These are phyloP conservation scores for Tetraneura akinire DNA, from an alignment of 1,140 invertebrate species.

Conservation along the genomic window DNA sequence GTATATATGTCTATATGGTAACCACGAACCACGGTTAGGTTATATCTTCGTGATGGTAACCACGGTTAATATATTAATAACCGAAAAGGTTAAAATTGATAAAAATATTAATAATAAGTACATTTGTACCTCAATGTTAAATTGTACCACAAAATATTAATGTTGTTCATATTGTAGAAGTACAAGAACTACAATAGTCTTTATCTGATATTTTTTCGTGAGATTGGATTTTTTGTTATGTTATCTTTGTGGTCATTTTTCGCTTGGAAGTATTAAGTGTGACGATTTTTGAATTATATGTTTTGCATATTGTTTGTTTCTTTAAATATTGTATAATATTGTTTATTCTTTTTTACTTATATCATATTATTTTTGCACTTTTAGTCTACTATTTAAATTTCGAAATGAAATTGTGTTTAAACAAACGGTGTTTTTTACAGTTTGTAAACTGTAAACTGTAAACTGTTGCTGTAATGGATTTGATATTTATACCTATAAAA, in stretches of 20 bases:
- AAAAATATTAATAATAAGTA: too few species aligned
- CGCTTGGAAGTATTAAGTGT: not conserved
- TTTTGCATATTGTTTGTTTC: not conserved
- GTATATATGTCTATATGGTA: too few species aligned
- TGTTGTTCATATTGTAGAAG: too few species aligned
- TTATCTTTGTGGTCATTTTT: constrained; percentile 38
- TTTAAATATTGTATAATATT: not conserved
- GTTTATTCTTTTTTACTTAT: not conserved
- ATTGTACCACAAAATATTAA: too few species aligned
- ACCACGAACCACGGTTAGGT: too few species aligned
- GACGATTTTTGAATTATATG: constrained; percentile 20
- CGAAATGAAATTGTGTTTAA: not conserved
- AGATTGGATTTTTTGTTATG: constrained; percentile 24
- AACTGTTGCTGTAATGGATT: constrained; percentile 6
- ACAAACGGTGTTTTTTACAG: not conserved
- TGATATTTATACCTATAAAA: constrained; percentile 3
- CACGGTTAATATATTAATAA: too few species aligned
- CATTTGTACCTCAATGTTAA: too few species aligned
- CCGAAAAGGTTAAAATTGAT: too few species aligned
- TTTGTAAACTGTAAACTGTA: too few species aligned
- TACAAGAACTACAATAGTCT: not conserved
- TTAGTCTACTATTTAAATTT: not conserved
- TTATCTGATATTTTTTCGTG: constrained; percentile 15
- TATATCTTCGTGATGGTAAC: too few species aligned
- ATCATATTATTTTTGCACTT: not conserved